Percentiles rank a stretch among this genome's conserved stretches.
phyloP scores from a whole-genome alignment of 2,888 invertebrate genomes.

The Scaeva pyrastri region DNA sequence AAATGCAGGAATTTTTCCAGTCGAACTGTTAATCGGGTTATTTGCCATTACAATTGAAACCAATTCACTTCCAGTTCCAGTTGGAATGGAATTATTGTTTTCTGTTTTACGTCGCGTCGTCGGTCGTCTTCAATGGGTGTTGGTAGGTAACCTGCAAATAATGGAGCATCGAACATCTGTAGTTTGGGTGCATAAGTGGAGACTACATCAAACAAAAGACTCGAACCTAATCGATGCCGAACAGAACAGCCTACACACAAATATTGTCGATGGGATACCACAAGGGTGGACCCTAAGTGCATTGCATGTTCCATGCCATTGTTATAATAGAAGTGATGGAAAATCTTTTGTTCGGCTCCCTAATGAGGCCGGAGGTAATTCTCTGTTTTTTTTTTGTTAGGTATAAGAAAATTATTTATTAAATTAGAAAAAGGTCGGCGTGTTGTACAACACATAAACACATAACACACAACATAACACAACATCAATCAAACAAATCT shows the following conservation, averaged over 20 bases:
- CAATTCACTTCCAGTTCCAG: conserved; percentile 37
- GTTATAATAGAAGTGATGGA: neutral
- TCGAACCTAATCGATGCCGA: neutral
- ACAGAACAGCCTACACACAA: conserved; percentile 10
- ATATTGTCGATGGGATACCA: conserved; percentile 29
- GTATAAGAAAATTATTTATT: conserved; percentile 9
- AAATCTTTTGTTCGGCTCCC: conserved; percentile 17
- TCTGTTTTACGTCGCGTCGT: conserved; percentile 16
- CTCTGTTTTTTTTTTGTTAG: neutral
- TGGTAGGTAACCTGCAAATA: conserved; percentile 38
- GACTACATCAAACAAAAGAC: conserved; percentile 28
- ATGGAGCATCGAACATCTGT: conserved; percentile 27
- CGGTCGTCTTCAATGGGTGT: too few species aligned
- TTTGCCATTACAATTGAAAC: conserved; percentile 57
- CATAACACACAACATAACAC: conserved; percentile 19
- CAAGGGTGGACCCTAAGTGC: conserved; percentile 33
- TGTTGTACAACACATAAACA: neutral
- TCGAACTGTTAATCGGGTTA: conserved; percentile 43
- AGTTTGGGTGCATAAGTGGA: conserved; percentile 6
- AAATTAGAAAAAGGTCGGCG: conserved; percentile 20
- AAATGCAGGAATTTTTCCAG: conserved; percentile 49
- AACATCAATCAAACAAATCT: conserved; percentile 49
- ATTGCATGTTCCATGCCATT: conserved; percentile 19
- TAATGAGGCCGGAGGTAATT: conserved; percentile 38
- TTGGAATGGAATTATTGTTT: neutral